Evolutionary conservation across 2,113 vertebrate species (phyloP).

Genomic region (Oreochromis spilurus): DNA sequence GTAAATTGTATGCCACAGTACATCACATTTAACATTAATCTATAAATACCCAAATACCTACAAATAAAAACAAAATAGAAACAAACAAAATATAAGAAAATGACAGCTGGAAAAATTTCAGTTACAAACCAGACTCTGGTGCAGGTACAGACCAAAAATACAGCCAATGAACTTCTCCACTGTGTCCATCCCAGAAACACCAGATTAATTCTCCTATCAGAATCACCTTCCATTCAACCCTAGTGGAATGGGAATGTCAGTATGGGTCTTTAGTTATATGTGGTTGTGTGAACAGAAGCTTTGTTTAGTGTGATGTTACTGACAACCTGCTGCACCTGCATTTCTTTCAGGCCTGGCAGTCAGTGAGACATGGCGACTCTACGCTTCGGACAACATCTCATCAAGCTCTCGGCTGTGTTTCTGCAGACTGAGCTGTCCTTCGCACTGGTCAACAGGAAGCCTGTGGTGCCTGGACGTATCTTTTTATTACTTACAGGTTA

Average conservation of each 20-base stretch:
- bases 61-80: not conserved
- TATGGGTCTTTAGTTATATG: not conserved
- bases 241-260: no score
- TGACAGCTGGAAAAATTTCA: not conserved
- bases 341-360: conserved; percentile 16
- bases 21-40: not conserved
- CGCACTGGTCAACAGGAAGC: conserved; percentile 84
- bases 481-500: conserved; percentile 60
- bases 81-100: not conserved
- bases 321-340: not conserved
- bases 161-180: not conserved
- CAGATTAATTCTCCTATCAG: no score
- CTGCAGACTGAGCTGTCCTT: conserved; percentile 83
- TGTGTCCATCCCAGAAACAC: no score
- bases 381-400: conserved; percentile 83
- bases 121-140: not conserved
- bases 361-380: conserved; percentile 71
- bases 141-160: not conserved
- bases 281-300: not conserved
- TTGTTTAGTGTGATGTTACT: not conserved
- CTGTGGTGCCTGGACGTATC: conserved; percentile 87
- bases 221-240: no score
- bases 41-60: not conserved
- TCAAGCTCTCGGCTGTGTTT: conserved; percentile 81
- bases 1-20: not conserved